These are phyloP conservation scores for Anisognathus igniventris DNA, from an alignment of 2,797 vertebrate genomes.

Conservation along the genomic window DNA sequence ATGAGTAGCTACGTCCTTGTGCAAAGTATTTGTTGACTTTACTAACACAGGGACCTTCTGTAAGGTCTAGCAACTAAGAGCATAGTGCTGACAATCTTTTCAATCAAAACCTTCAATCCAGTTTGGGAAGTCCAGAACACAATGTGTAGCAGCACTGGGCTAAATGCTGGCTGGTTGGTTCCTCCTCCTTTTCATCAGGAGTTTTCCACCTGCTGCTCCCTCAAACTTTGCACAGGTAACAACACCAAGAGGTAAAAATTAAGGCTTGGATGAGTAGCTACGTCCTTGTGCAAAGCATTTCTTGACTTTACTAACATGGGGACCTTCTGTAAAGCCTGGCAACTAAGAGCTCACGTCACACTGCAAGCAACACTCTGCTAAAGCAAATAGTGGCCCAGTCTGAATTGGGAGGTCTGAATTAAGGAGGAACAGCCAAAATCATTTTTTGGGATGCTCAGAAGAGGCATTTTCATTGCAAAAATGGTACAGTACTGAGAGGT, in stretches of 20 bases:
- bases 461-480: neutral
- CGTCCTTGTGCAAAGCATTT: neutral
- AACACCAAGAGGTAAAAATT: neutral
- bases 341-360: neutral
- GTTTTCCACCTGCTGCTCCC: neutral
- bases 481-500: neutral
- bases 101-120: conserved; percentile 52
- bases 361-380: neutral
- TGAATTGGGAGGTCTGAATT: neutral
- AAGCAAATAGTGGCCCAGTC: neutral
- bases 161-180: neutral
- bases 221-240: neutral
- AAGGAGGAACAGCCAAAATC: neutral
- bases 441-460: neutral
- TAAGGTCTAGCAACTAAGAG: neutral
- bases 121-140: conserved; percentile 32
- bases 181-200: neutral
- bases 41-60: neutral
- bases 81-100: conserved; percentile 74
- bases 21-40: neutral
- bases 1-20: neutral
- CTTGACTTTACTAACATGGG: neutral
- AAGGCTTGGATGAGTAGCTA: neutral
- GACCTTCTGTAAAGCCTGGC: neutral
- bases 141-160: neutral